These are phyloP conservation scores for Dasyornis broadbenti DNA, from an alignment of 2,113 vertebrate genomes.

Conservation along the genomic window DNA sequence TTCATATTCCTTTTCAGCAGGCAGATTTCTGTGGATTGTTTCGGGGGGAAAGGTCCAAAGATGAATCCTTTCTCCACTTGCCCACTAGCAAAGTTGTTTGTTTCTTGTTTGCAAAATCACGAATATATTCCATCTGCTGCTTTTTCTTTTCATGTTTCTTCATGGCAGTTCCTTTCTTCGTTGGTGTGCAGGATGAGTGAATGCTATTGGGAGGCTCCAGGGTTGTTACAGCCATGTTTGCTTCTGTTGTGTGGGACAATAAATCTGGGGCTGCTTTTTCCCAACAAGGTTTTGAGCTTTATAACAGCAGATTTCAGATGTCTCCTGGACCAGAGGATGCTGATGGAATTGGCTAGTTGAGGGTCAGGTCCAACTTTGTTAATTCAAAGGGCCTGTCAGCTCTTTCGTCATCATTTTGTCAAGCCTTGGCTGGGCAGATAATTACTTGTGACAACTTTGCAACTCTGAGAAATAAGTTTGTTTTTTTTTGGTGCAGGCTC, in stretches of 20 bases:
- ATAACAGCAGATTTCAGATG: neutral
- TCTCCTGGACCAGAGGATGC: neutral
- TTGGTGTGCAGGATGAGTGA: neutral
- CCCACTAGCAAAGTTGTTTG: neutral
- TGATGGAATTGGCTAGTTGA: neutral
- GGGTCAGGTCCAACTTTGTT: neutral
- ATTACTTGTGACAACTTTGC: neutral
- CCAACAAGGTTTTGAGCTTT: neutral
- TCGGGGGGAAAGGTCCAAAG: neutral
- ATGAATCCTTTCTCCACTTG: neutral
- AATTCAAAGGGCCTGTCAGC: neutral
- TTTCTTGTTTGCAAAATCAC: neutral
- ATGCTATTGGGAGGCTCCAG: neutral
- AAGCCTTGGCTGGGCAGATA: neutral
- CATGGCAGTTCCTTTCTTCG: neutral
- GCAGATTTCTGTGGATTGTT: conserved; percentile 53
- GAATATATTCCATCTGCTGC: neutral
- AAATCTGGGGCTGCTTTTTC: neutral
- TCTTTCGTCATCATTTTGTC: neutral
- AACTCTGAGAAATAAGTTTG: neutral
- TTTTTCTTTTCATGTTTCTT: neutral
- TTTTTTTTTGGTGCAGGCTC: neutral
- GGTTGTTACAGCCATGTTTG: neutral
- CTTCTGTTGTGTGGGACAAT: neutral
- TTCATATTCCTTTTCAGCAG: conserved; percentile 56